Evolutionary conservation across 2,888 invertebrate species (phyloP).

Genomic region (Drosophila monieri): DNA sequence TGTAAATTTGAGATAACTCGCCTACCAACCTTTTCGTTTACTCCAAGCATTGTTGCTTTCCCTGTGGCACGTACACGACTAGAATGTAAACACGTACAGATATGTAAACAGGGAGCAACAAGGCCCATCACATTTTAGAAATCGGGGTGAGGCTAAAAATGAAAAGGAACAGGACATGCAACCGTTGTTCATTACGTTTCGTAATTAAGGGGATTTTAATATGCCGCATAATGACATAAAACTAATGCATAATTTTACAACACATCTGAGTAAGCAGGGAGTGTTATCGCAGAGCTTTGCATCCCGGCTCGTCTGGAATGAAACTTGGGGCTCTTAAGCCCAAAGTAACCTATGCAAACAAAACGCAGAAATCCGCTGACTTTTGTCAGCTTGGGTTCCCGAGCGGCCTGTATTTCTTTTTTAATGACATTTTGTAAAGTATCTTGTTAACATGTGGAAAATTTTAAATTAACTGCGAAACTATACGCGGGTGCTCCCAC

Average conservation of each 20-base stretch:
- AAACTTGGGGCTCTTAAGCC: not conserved
- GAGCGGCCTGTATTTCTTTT: conserved; percentile 39
- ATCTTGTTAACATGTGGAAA: conserved; percentile 73
- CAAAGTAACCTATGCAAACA: conserved; percentile 71
- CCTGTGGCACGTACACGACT: conserved; percentile 59
- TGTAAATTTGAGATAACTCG: conserved; percentile 50
- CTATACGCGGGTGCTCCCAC: conserved; percentile 44
- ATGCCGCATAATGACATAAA: conserved; percentile 79
- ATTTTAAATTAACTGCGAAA: conserved; percentile 71
- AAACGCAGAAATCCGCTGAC: conserved; percentile 69
- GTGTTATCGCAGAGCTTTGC: conserved; percentile 47
- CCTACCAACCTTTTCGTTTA: conserved; percentile 63
- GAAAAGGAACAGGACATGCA: conserved; percentile 50
- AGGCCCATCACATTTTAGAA: conserved; percentile 26
- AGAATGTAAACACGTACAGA: conserved; percentile 31
- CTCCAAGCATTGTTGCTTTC: conserved; percentile 62
- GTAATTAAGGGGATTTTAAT: conserved; percentile 79
- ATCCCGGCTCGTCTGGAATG: conserved; percentile 43
- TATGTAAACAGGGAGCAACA: conserved; percentile 58
- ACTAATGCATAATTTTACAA: conserved; percentile 80
- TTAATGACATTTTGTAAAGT: conserved; percentile 75
- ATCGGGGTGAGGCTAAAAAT: conserved; percentile 14
- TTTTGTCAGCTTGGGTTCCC: conserved; percentile 58
- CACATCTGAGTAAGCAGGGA: conserved; percentile 73
- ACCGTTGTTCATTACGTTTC: conserved; percentile 73